A percentile compares a stretch with the other conserved stretches of the same genome.
phyloP scores from a whole-genome alignment of 2,797 vertebrate species.

The Tamandua tetradactyla region DNA sequence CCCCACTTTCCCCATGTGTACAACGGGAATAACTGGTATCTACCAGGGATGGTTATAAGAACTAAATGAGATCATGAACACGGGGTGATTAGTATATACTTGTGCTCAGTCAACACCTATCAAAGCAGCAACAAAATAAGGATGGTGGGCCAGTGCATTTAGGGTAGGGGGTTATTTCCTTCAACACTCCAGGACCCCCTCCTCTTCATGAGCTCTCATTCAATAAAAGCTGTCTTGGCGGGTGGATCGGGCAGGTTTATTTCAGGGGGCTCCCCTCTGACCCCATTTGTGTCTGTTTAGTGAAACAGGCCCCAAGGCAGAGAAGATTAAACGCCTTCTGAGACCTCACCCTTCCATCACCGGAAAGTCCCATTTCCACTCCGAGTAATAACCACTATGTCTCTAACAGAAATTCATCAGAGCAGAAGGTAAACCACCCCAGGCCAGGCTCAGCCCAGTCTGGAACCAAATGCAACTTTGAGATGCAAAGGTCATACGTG shows the following conservation, averaged over 20 bases:
- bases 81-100: neutral
- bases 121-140: neutral
- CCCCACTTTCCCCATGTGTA: neutral
- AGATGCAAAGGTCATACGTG: neutral
- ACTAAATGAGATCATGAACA: no score
- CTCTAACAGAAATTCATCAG: neutral
- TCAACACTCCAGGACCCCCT: neutral
- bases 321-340: conserved; percentile 34
- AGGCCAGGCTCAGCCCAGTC: neutral
- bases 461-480: neutral
- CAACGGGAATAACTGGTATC: neutral
- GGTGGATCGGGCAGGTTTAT: no score
- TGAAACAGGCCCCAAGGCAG: neutral
- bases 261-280: neutral
- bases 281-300: neutral
- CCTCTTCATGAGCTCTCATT: neutral
- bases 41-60: rapidly evolving
- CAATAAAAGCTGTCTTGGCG: neutral
- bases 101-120: neutral
- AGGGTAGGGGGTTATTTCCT: neutral
- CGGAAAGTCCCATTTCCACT: neutral
- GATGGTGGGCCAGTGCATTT: neutral
- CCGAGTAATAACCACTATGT: neutral
- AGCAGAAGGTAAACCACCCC: neutral
- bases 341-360: conserved; percentile 8